Evolutionary conservation across 2,888 invertebrate species (phyloP), one percentile per base, ranked within the genome.

Genomic region (Polymixis lichenea): DNA sequence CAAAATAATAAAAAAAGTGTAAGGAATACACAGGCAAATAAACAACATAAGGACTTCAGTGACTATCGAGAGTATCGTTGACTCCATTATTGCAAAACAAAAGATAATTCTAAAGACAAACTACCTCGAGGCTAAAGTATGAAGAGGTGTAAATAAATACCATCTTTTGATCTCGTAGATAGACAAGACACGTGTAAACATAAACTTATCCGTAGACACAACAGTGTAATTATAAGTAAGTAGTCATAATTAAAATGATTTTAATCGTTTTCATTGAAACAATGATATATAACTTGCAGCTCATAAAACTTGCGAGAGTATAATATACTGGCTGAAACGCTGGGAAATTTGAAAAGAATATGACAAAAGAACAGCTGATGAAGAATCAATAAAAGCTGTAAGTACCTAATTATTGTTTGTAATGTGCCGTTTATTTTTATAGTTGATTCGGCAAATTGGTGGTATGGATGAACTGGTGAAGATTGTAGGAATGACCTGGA

Each of bases 181-280:
- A 83, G 49, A 62, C 25, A 55, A 64, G 83, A 83, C 86, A 83
- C 86, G 86, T 83, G 83, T 83, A 86, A 83, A 85, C 68, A 53
- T 66, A 78, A 83, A 82, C 56, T 81, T 82, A 85, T 53, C 67
- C 55, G 61, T 17, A 82, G 58, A 77, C 66, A 72, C 66, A 66
- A 73, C 83, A 62, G 32, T 49, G 71, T 72, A 83, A 83, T 83
- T 83, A 78, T 43, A 73, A 58, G 69, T 77, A 86, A 72, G 78
- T 77, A 71, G 78, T 73, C 56, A 77, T 83, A 73, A 83, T 83
- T 83, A 83, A 83, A 83, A 69, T 72, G 70, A 83, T 86, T 83
- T 65, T 82, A 72, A 85, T 77, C 65, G 58, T 72, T 72, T 53
- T n/a, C 61, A 82, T 69, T 69, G 32, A 68, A 72, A 82, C 77